Evolutionary conservation across 2,797 vertebrate genomes (phyloP).

Genomic region (Gastrophryne carolinensis): DNA sequence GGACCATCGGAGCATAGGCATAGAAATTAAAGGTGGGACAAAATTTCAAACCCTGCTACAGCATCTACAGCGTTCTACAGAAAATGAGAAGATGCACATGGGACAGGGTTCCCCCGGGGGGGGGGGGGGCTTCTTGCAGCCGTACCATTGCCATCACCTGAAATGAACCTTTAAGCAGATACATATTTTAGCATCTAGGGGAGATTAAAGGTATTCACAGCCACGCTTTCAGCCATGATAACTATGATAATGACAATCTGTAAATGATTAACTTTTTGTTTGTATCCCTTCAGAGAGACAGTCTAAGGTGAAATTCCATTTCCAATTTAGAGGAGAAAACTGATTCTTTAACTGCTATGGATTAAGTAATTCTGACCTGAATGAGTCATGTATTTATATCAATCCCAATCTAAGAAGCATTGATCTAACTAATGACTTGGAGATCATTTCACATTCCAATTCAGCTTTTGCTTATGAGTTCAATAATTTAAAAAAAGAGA

Average conservation of each 20-base stretch:
- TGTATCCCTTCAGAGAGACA: slow-evolving; percentile 27
- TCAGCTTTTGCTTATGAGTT: slow-evolving; percentile 46
- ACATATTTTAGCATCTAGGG: too few species aligned
- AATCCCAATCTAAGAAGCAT: slow-evolving; percentile 50
- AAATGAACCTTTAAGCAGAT: too few species aligned
- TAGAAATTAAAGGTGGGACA: too few species aligned
- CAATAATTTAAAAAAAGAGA: slow-evolving; percentile 46
- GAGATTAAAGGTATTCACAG: too few species aligned
- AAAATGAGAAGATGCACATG: too few species aligned
- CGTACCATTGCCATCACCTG: too few species aligned
- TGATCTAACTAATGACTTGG: slow-evolving; percentile 44
- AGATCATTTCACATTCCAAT: slow-evolving; percentile 49
- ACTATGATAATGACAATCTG: not conserved
- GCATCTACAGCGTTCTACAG: too few species aligned
- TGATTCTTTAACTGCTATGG: slow-evolving; percentile 45
- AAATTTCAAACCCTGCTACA: too few species aligned
- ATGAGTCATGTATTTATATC: slow-evolving; percentile 48
- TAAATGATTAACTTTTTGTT: slow-evolving; percentile 30
- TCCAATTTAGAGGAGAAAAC: slow-evolving; percentile 46
- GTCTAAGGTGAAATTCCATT: slow-evolving; percentile 38
- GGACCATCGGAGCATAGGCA: too few species aligned
- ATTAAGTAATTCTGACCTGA: slow-evolving; percentile 51
- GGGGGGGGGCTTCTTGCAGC: too few species aligned
- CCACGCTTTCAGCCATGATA: too few species aligned
- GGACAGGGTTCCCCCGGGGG: too few species aligned